A percentile compares a stretch with the other conserved stretches of the same genome.
Evolutionary conservation across 1,140 invertebrate genomes (phyloP).

Genomic region (Chlorops oryzae): DNA sequence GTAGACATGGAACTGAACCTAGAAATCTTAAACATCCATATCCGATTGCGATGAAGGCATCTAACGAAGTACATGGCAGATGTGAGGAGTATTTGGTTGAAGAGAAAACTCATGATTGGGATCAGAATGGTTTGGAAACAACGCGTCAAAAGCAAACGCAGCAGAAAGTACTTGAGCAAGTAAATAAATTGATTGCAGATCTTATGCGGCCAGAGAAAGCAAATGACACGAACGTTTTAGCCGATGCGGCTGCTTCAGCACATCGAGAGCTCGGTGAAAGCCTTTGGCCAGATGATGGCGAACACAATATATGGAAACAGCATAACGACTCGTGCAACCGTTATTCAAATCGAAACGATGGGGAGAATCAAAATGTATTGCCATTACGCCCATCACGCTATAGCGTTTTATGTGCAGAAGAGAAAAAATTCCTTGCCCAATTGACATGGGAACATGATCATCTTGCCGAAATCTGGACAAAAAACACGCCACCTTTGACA

Average conservation of each 20-base stretch:
- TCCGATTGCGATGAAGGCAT: too few relatives aligned
- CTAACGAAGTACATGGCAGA: too few relatives aligned
- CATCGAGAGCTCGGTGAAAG: too few relatives aligned
- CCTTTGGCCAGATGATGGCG: too few relatives aligned
- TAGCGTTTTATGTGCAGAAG: background rate
- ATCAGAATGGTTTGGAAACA: background rate
- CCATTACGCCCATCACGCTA: background rate
- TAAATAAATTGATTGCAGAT: conserved; percentile 10
- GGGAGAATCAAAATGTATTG: conserved; percentile 9
- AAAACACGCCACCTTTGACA: background rate
- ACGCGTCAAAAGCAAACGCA: conserved; percentile 6
- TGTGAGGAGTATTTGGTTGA: conserved; percentile 1
- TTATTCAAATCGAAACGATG: too few relatives aligned
- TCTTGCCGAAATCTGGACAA: conserved; percentile 20
- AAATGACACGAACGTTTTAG: too few relatives aligned
- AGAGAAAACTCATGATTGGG: background rate
- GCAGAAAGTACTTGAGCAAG: conserved; percentile 3
- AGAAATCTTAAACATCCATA: too few relatives aligned
- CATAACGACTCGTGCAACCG: background rate
- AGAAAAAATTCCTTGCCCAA: conserved; percentile 2
- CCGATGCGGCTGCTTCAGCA: too few relatives aligned
- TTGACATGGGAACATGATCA: conserved; percentile 22
- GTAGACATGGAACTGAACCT: too few relatives aligned
- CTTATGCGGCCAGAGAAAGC: too few relatives aligned
- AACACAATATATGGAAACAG: conserved; percentile 14